Evolutionary conservation across 2,113 vertebrate species (phyloP), one percentile per base, ranked within the genome.

Genomic region (Scalopus aquaticus): DNA sequence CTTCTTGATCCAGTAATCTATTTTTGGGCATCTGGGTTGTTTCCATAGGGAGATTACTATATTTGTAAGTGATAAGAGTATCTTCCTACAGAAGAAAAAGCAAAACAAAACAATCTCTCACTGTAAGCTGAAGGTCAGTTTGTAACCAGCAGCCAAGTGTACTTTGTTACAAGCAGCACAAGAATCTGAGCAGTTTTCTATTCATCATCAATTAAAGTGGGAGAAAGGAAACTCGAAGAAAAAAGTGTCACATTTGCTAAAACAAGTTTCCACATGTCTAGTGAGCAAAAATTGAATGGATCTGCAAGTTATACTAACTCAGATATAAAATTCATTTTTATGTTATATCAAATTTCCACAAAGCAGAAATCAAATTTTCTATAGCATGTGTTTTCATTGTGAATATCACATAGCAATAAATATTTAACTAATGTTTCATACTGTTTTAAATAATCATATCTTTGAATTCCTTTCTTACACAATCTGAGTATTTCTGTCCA

Each of bases 401-500:
- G 30, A 22, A 46, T 44, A 54, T 86, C 56, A 78, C 32, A 62
- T 67, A 44, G 32, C 42, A 90, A 44, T 82, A 85, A 62, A 70
- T 60, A 79, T 49, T 77, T 79, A 69, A 15, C 16, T 80, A 30
- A 86, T 64, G 22, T 44, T 78, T 35, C 35, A 72, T 19, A 77
- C 0, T 49, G 16, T 62, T 74, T 54, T 51, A 70, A 51, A 60
- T 73, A 81, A 82, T 2, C 15, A 35, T 12, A 72, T 11, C 4
- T 86, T 76, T 92, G 42, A 60, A 92, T 39, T 89, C 28, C 39
- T 17, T 49, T 85, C 83, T 69, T 69, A 22, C 37, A 76, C 37
- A 67, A 96, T 9, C n/a, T 44, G 49, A 65, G n/a, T 46, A 89
- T 83, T 90, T 86, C 54, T 83, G 70, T 37, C 44, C 65, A 97